These are phyloP conservation scores for Oreochromis spilurus DNA, from an alignment of 2,113 vertebrate genomes.

Conservation along the genomic window DNA sequence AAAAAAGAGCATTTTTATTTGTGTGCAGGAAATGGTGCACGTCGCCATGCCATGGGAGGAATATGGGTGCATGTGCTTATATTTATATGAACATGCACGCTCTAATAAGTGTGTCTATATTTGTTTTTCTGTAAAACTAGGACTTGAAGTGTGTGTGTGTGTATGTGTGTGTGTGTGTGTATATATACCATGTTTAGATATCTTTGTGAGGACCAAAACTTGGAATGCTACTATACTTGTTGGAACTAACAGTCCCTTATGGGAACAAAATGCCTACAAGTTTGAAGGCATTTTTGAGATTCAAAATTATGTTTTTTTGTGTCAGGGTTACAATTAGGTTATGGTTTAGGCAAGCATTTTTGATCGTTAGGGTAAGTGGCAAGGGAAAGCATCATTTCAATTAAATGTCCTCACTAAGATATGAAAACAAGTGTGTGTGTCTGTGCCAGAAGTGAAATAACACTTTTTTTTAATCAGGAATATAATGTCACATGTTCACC, in stretches of 20 bases:
- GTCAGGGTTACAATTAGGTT: neutral
- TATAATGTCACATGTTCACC: constrained; percentile 50
- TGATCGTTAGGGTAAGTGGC: neutral
- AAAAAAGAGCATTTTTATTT: neutral
- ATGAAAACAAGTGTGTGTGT: neutral
- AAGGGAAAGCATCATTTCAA: neutral
- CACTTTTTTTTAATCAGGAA: neutral
- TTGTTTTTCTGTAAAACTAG: constrained; percentile 17
- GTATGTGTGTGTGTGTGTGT: neutral
- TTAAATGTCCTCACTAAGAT: neutral
- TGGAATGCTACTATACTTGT: neutral
- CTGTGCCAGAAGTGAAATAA: constrained; percentile 25
- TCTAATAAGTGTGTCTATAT: neutral
- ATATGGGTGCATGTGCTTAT: neutral
- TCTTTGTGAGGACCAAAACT: neutral
- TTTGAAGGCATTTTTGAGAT: neutral
- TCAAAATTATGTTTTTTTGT: neutral
- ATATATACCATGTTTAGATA: neutral
- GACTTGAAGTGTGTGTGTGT: neutral
- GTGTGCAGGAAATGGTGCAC: neutral
- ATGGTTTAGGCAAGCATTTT: neutral
- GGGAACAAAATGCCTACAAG: neutral
- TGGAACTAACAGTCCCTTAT: neutral
- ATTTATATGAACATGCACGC: neutral
- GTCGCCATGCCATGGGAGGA: neutral